These are phyloP conservation scores for Dasyprocta punctata DNA, from an alignment of 2,113 vertebrate genomes.

Conservation along the genomic window DNA sequence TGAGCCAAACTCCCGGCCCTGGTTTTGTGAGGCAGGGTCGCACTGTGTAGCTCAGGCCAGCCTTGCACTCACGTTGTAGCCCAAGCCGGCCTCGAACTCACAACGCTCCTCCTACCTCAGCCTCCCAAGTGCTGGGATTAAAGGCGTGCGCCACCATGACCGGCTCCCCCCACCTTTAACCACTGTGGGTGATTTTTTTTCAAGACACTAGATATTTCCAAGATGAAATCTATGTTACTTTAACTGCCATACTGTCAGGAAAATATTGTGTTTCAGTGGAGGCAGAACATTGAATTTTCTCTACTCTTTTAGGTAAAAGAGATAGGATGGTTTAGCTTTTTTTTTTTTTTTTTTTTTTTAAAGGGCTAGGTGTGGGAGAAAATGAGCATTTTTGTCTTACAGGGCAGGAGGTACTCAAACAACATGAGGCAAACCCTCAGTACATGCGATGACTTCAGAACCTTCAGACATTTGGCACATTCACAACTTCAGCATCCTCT, in stretches of 20 bases:
- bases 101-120: too few species aligned
- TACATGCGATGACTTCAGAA: neutral
- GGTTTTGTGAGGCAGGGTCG: too few species aligned
- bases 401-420: neutral
- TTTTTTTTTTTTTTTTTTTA: too few species aligned
- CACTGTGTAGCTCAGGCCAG: too few species aligned
- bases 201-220: neutral
- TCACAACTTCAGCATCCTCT: neutral
- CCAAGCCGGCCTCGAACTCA: too few species aligned
- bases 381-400: neutral
- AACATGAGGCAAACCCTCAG: neutral
- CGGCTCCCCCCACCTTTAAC: neutral
- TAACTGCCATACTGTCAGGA: neutral
- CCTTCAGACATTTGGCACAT: neutral
- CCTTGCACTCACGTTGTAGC: too few species aligned
- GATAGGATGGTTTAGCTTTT: neutral
- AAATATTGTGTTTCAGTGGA: neutral
- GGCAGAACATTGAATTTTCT: neutral
- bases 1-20: too few species aligned
- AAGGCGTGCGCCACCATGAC: too few species aligned
- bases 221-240: neutral
- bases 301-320: neutral
- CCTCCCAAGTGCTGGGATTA: too few species aligned
- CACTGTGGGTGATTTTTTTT: neutral
- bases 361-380: neutral